Conservation (phyloP, 2,888 invertebrate species). For the Nephrotoma appendiculata region DNA sequence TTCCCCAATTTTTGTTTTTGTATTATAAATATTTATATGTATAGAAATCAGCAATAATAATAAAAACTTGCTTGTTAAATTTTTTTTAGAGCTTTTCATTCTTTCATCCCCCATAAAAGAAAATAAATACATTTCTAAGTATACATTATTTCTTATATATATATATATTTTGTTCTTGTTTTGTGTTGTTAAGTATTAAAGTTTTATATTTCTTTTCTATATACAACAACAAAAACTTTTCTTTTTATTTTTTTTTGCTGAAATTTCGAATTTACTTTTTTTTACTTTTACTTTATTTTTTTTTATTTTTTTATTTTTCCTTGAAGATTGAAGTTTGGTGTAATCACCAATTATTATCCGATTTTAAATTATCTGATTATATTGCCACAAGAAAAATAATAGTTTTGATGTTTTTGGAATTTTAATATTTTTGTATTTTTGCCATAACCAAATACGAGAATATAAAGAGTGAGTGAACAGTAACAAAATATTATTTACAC, state of each 20-base stretch:
- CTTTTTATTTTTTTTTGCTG: background rate
- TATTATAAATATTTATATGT: background rate
- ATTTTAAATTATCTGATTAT: background rate
- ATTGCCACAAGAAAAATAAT: background rate
- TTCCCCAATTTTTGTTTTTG: background rate
- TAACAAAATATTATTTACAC: background rate
- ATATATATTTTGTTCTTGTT: background rate
- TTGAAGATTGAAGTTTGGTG: background rate
- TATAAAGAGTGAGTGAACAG: background rate
- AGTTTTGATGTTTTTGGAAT: background rate
- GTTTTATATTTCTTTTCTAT: background rate
- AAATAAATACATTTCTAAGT: background rate
- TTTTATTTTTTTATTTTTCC: background rate
- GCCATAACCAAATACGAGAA: background rate
- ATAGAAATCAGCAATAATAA: background rate
- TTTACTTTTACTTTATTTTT: background rate
- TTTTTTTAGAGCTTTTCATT: background rate
- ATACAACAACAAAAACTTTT: background rate
- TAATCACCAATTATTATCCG: background rate
- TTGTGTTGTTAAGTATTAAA: background rate
- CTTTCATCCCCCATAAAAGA: background rate
- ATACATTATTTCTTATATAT: background rate
- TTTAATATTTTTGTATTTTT: background rate
- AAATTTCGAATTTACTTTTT: background rate
- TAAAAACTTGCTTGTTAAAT: background rate